These are phyloP conservation scores for Ophion obscuratus DNA, from an alignment of 2,888 invertebrate genomes.

Conservation along the genomic window DNA sequence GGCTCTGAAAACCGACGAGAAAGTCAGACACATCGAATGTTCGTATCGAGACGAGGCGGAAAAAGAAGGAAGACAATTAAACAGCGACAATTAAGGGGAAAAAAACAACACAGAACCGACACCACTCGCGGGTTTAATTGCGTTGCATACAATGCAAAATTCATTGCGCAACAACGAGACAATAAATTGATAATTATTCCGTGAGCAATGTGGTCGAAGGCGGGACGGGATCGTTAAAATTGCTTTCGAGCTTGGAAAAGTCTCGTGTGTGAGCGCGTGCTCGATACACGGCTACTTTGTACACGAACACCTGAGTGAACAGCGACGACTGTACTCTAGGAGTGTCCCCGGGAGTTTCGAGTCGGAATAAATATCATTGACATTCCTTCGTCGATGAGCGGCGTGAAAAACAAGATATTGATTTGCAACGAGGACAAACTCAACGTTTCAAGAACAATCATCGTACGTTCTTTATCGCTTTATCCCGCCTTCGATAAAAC, in stretches of 20 bases:
- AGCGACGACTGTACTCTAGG: conserved; percentile 67
- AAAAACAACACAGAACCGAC: not conserved
- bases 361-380: conserved; percentile 76
- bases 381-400: conserved; percentile 66
- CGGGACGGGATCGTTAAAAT: conserved; percentile 53
- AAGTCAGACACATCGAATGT: conserved; percentile 37
- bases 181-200: conserved; percentile 63
- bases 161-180: conserved; percentile 57
- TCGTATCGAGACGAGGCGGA: conserved; percentile 37
- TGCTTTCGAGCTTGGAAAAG: conserved; percentile 47
- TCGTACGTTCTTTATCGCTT: not conserved
- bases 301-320: conserved; percentile 20
- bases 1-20: conserved; percentile 84
- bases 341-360: conserved; percentile 70
- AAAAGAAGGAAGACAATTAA: conserved; percentile 29
- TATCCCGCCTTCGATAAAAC: conserved; percentile 13
- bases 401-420: conserved; percentile 76
- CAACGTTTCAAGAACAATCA: conserved; percentile 51
- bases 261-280: not conserved
- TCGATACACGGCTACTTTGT: conserved; percentile 33
- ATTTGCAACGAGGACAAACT: conserved; percentile 68
- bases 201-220: conserved; percentile 41
- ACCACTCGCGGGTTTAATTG: conserved; percentile 19
- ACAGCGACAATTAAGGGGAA: not conserved
- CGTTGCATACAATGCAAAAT: conserved; percentile 35